Evolutionary conservation across 2,888 invertebrate genomes (phyloP), one percentile per base, ranked within the genome.

Genomic region (Neoitamus cyanurus): DNA sequence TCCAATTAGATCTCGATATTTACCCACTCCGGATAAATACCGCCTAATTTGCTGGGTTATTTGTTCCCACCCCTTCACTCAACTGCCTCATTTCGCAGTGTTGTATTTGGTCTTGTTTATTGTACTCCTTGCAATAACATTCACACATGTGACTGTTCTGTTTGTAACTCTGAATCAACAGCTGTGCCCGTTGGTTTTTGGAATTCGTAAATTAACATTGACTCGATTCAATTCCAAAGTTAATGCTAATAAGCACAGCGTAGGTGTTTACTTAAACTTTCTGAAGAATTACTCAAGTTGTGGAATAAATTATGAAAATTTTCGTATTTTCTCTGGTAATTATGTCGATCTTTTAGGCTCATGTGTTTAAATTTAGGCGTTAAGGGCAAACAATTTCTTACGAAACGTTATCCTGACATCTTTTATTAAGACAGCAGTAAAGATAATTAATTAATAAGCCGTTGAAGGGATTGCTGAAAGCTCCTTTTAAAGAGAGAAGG

Each of bases 1-100:
- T 77, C n/a, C 77, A 77, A 77, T 77, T 77, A 46, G 42, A 15
- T 77, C 42, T 42, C 77, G 30, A 77, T 77, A 77, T 77, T 77
- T 77, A 36, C 28, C n/a, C 25, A 42, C 15, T 77, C 30, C 42
- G n/a, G 6, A 34, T 34, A 70, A 70, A 70, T 70, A 70, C n/a
- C n/a, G 15, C 34, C 34, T 34, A 70, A 70, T 70, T 70, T 70
- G 28, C n/a, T 15, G 13, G 34, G 70, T 34, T 70, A 25, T 70
- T 70, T 70, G 30, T 15, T n/a, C 42, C 70, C 31, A 70, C 13
- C 31, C 31, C 30, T 42, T 42, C 15, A n/a, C 42, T 13, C 42
- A 42, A 42, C 13, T 42, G 30, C 15, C 9, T 70, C 6, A 70
- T 70, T 70, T n/a, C 34, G 13, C 31, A 30, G 31, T 70, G 70